Evolutionary conservation across 2,797 vertebrate genomes (phyloP), one percentile per base, ranked within the genome.

Genomic region (Zonotrichia albicollis): DNA sequence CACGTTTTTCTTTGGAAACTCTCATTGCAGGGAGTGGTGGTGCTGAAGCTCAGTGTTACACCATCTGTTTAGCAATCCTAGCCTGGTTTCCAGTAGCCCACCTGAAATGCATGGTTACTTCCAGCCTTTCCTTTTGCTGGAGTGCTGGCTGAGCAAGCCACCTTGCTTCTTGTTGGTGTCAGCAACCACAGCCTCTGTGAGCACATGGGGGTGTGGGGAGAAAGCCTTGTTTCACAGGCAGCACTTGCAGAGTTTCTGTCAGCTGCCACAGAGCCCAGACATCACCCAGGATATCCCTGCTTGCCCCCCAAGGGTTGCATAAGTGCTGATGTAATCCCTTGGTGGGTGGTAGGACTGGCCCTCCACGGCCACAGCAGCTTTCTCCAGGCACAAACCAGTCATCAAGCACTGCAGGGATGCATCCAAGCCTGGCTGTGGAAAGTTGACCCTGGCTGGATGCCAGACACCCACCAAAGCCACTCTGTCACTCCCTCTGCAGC

Each of bases 21-120:
- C 60, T 95, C 48, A 43, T 94, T 1, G 0, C 62, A 46, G 45
- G 76, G 87, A 86, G 45, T 29, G 80, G 50, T 71, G 73, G 58
- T 88, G 76, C 85, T 95, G 87, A 92, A 81, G 70, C 76, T 85
- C 36, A 64, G 60, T 64, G 48, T 64, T 88, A 46, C 60, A 77
- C 87, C 89, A 90, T 96, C 93, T 94, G 93, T 84, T 94, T 61
- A 86, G 85, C 70, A 84, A 61, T 84, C 82, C 45, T 80, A 90
- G 73, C 54, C 55, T 50, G 32, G 54, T 84, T 87, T 89, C 70
- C 55, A 81, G 17, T 73, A 54, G 60, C 71, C 85, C 67, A 92
- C 94, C 93, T 94, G 92, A 86, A 95, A 76, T 13, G 25, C 64
- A 19, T n/a, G 79, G 66, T 79, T 93, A 43, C 34, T 75, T 42